Conservation (phyloP, 2,113 vertebrate species). For the Agapornis roseicollis region DNA sequence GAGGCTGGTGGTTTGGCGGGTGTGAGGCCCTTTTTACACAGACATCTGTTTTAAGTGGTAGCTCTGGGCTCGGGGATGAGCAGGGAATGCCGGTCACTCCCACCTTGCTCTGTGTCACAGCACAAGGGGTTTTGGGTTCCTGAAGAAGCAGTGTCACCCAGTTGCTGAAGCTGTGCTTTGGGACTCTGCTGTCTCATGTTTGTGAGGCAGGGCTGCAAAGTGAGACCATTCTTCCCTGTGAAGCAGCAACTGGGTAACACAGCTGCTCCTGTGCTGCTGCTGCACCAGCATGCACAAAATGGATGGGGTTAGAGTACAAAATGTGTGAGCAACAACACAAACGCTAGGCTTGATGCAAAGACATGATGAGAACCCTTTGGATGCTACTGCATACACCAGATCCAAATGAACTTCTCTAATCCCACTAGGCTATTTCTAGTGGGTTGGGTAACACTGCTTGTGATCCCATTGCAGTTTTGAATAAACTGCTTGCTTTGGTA, state of each 20-base stretch:
- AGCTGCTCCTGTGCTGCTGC: neutral
- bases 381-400: neutral
- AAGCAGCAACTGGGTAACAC: neutral
- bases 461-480: neutral
- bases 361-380: neutral
- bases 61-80: neutral
- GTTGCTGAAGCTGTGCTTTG: neutral
- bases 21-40: constrained; percentile 54
- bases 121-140: neutral
- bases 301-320: neutral
- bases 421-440: neutral
- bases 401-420: neutral
- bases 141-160: neutral
- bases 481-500: neutral
- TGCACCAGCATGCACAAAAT: neutral
- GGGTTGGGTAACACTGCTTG: neutral
- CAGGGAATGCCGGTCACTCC: neutral
- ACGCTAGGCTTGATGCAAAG: fast-evolving
- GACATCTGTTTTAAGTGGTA: constrained; percentile 66
- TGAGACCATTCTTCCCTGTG: neutral
- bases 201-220: neutral
- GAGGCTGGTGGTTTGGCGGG: constrained; percentile 68
- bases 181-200: neutral
- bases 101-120: neutral
- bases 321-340: neutral